Conservation (phyloP, 2,888 invertebrate species). For the Drosophila pseudotakahashii region DNA sequence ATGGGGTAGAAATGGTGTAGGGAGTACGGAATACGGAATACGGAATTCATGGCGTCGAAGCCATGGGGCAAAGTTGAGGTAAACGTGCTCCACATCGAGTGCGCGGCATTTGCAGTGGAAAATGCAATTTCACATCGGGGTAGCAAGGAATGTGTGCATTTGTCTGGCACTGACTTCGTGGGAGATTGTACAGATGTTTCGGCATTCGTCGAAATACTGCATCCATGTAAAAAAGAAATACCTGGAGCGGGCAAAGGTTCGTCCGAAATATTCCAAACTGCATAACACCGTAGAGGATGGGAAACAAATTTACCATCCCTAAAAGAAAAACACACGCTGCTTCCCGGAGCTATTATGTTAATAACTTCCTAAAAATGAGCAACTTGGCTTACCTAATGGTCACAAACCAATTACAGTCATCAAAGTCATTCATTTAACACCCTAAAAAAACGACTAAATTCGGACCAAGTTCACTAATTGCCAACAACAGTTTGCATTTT, state of each 20-base stretch:
- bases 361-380: constrained; percentile 42
- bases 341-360: constrained; percentile 30
- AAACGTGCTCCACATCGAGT: constrained; percentile 66
- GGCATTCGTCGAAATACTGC: constrained; percentile 19
- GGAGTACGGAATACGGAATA: constrained; percentile 11
- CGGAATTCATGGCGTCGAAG: constrained; percentile 11
- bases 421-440: constrained; percentile 26
- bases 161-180: constrained; percentile 43
- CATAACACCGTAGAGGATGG: not conserved
- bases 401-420: constrained; percentile 40
- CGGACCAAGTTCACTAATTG: constrained; percentile 37
- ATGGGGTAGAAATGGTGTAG: not conserved
- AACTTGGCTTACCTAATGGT: constrained; percentile 21
- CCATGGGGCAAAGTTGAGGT: constrained; percentile 30
- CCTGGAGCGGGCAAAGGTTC: constrained; percentile 2
- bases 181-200: constrained; percentile 38
- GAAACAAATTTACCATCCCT: not conserved
- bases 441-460: constrained; percentile 20
- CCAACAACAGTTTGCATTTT: constrained; percentile 47
- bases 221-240: constrained; percentile 26
- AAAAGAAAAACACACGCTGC: constrained; percentile 6
- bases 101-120: constrained; percentile 61
- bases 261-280: constrained; percentile 4
- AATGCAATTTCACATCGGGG: constrained; percentile 59
- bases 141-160: constrained; percentile 32